Evolutionary conservation across 2,797 vertebrate species (phyloP).

Genomic region (Clarias laeviceps): DNA sequence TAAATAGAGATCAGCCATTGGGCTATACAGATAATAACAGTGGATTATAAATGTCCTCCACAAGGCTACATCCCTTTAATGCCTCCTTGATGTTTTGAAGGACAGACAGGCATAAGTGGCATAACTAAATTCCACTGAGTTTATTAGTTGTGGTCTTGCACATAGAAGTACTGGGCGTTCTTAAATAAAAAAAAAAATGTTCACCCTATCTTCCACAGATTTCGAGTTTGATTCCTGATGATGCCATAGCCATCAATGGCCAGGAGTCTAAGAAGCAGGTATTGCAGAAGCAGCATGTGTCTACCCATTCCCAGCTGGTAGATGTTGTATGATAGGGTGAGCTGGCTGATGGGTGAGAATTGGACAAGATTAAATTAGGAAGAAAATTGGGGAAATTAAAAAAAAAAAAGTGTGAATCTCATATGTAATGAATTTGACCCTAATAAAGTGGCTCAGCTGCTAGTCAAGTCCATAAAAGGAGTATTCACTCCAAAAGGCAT

Average conservation of each 20-base stretch:
- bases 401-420: neutral
- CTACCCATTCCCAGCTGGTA: too few species aligned
- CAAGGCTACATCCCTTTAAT: neutral
- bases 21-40: neutral
- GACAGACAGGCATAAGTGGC: neutral
- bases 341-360: too few species aligned
- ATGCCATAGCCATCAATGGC: neutral
- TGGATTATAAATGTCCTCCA: neutral
- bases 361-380: neutral
- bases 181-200: neutral
- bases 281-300: too few species aligned
- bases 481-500: too few species aligned
- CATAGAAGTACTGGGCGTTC: neutral
- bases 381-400: neutral
- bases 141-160: neutral
- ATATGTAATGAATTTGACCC: neutral
- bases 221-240: neutral
- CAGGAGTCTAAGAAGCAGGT: neutral
- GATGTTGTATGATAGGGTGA: too few species aligned
- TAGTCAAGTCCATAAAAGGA: neutral
- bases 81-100: neutral
- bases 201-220: neutral
- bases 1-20: neutral
- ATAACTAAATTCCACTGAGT: neutral
- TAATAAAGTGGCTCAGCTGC: slow-evolving; percentile 9